Evolutionary conservation across 2,888 invertebrate genomes (phyloP).

Genomic region (Gnatocerus cornutus): DNA sequence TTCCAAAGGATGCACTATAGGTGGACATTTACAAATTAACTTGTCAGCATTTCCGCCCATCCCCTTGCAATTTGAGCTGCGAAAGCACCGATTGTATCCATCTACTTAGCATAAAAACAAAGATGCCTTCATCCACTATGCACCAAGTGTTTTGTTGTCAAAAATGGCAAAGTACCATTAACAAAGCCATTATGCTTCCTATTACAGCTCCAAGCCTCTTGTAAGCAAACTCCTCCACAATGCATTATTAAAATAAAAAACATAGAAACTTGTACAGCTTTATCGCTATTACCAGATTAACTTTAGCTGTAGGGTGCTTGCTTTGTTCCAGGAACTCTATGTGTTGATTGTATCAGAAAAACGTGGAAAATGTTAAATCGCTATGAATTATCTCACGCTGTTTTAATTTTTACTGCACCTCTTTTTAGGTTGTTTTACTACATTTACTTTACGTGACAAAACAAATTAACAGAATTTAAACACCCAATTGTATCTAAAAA

Average conservation of each 20-base stretch:
- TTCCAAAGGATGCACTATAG: not conserved
- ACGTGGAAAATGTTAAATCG: conserved; percentile 4
- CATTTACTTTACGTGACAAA: not conserved
- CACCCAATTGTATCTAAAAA: not conserved
- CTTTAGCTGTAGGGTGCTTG: conserved; percentile 21
- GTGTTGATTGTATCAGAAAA: conserved; percentile 10
- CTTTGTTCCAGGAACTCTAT: conserved; percentile 1
- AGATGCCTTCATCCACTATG: conserved; percentile 28
- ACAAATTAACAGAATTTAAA: not conserved
- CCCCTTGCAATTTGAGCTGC: conserved; percentile 6
- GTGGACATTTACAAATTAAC: conserved; percentile 9
- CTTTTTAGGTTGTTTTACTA: too few species aligned
- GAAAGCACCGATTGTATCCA: conserved; percentile 19
- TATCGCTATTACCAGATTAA: conserved; percentile 29
- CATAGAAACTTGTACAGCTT: conserved; percentile 22
- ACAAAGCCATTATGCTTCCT: conserved; percentile 35
- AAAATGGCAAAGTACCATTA: conserved; percentile 35
- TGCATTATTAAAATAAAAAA: conserved; percentile 36
- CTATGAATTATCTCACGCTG: not conserved
- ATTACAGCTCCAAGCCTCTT: conserved; percentile 19
- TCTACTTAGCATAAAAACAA: conserved; percentile 36
- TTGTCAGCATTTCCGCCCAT: conserved; percentile 8
- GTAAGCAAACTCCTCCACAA: conserved; percentile 35
- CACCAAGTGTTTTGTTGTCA: conserved; percentile 34
- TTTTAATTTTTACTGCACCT: not conserved